Percentiles rank a stretch among this genome's conserved stretches.
Evolutionary conservation across 2,113 vertebrate genomes (phyloP).

Genomic region (Miniopterus natalensis): DNA sequence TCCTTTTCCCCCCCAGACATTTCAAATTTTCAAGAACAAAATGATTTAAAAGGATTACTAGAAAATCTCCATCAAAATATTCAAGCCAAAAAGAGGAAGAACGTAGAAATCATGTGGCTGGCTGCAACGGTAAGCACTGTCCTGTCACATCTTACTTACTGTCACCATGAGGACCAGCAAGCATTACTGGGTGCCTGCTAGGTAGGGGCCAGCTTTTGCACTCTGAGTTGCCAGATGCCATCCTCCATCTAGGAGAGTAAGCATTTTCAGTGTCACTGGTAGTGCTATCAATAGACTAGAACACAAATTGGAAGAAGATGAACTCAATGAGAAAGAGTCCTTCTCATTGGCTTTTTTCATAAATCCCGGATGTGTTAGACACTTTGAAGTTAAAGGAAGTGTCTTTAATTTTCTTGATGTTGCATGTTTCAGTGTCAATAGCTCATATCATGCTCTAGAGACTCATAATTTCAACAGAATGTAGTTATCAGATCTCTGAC

Average conservation of each 20-base stretch:
- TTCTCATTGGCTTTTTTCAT: neutral
- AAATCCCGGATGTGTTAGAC: neutral
- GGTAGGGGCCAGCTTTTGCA: neutral
- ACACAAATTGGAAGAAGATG: neutral
- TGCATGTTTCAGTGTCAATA: neutral
- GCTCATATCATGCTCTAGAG: neutral
- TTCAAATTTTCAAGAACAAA: constrained; percentile 95
- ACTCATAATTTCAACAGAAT: neutral
- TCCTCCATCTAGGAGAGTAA: neutral
- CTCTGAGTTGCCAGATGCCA: neutral
- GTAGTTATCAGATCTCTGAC: neutral
- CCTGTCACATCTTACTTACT: neutral
- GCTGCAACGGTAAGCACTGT: constrained; percentile 93
- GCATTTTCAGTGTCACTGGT: neutral
- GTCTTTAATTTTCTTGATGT: neutral
- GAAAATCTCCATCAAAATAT: constrained; percentile 98
- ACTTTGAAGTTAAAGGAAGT: neutral
- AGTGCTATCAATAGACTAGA: neutral
- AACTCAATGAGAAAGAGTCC: neutral
- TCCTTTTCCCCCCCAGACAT: constrained; percentile 88
- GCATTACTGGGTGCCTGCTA: fast-evolving
- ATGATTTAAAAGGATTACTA: constrained; percentile 96
- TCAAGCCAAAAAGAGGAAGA: constrained; percentile 97
- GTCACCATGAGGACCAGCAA: fast-evolving
- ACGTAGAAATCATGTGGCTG: constrained; percentile 98